These are phyloP conservation scores for Garrulus glandarius DNA, from an alignment of 2,797 vertebrate species.

Conservation along the genomic window DNA sequence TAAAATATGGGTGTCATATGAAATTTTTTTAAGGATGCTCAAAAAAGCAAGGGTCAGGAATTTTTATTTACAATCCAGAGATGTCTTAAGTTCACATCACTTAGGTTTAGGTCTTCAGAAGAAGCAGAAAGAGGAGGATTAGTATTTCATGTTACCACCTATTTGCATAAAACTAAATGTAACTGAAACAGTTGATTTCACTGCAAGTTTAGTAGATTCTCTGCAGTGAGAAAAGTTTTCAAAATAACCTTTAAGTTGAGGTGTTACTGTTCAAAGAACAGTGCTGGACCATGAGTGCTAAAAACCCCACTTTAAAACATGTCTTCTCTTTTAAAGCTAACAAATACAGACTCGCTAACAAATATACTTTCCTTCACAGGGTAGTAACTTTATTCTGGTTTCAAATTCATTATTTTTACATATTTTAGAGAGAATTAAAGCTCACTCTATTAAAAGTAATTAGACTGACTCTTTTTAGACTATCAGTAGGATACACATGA, in stretches of 20 bases:
- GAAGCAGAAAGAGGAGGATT: background rate
- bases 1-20: background rate
- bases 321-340: background rate
- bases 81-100: background rate
- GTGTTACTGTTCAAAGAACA: background rate
- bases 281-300: fast-evolving
- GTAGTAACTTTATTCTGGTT: background rate
- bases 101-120: background rate
- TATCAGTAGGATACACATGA: background rate
- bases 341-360: background rate
- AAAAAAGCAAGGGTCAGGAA: background rate
- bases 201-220: background rate
- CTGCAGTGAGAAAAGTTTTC: background rate
- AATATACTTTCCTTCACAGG: background rate
- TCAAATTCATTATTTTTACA: background rate
- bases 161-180: background rate
- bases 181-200: background rate
- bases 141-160: background rate
- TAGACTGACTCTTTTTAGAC: background rate
- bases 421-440: background rate
- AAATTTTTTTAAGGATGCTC: background rate
- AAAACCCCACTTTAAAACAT: background rate
- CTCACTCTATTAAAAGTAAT: background rate
- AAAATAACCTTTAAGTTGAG: background rate
- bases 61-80: background rate